A percentile compares a stretch with the other conserved stretches of the same genome.
Evolutionary conservation across 23 tunicate genomes (phyloP).

Genomic region (Styela plicata): DNA sequence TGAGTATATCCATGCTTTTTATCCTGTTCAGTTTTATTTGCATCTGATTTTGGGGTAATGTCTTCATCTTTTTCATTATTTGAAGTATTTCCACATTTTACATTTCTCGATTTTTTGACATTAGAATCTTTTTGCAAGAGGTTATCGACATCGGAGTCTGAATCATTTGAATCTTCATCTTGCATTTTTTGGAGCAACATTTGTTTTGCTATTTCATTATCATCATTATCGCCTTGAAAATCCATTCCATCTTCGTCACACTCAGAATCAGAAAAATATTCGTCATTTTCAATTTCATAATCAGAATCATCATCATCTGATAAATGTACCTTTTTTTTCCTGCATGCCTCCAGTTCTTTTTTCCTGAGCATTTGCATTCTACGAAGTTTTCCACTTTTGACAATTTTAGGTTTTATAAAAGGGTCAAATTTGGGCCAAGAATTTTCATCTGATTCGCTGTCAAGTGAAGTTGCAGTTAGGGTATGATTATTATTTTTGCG

Average conservation of each 20-base stretch:
- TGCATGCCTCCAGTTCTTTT: not conserved
- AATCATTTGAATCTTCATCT: not conserved
- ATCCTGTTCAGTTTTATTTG: too few species aligned
- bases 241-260: not conserved
- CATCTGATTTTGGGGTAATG: not conserved
- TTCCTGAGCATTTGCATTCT: not conserved
- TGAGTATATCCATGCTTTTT: not conserved
- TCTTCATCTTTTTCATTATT: not conserved
- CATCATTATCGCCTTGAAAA: not conserved
- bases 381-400: not conserved
- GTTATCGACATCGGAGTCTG: conserved; percentile 37
- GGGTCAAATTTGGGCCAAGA: not conserved
- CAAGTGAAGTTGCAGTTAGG: not conserved
- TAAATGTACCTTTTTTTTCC: not conserved
- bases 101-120: not conserved
- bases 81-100: not conserved
- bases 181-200: not conserved
- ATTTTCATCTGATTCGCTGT: not conserved
- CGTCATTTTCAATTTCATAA: not conserved
- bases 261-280: not conserved
- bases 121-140: not conserved
- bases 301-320: not conserved
- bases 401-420: not conserved
- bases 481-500: not conserved
- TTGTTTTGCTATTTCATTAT: conserved; percentile 1